Evolutionary conservation across 1,140 invertebrate species (phyloP), one percentile per base, ranked within the genome.

Genomic region (Branchinecta lindahli): DNA sequence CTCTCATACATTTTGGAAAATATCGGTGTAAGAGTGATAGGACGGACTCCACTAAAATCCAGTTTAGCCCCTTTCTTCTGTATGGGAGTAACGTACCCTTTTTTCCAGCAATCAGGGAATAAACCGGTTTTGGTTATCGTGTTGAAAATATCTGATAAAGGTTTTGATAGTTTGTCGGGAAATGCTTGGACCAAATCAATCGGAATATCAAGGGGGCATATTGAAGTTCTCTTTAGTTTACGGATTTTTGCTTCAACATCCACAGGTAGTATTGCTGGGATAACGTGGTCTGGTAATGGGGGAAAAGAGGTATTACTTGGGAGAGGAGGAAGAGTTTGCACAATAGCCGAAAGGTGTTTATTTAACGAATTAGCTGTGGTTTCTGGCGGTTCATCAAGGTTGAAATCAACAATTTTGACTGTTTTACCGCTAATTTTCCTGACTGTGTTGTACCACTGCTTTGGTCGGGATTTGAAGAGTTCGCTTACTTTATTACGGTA

Each of bases 161-260:
- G 52, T 61, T 61, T 61, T 61, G 52, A 61, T 61, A 61, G 52
- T 20, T 61, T 61, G 6, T 61, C 52, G 18, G 52, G 52, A 61
- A 61, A 61, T 61, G 52, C 52, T 61, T 61, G 12, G 12, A 61
- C 18, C 18, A 61, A 61, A 61, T 61, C 52, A 61, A 61, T 61
- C 18, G 52, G 52, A 61, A 20, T 61, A 20, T 61, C 52, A 61
- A 61, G 52, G 52, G 52, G 52, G 52, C 52, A 61, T 61, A 61
- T 61, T 61, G 18, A 61, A 61, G 12, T 61, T 61, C 18, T 61
- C 52, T 61, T 61, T 61, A 61, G 52, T 61, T 61, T 61, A 61
- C 52, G 52, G 12, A 61, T 61, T 61, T 61, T 61, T 61, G 52
- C 52, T 20, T 61, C 52, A 61, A 61, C 52, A 61, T 61, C 18